These are phyloP conservation scores for Prunella strophiata DNA, from an alignment of 2,797 vertebrate species.

Conservation along the genomic window DNA sequence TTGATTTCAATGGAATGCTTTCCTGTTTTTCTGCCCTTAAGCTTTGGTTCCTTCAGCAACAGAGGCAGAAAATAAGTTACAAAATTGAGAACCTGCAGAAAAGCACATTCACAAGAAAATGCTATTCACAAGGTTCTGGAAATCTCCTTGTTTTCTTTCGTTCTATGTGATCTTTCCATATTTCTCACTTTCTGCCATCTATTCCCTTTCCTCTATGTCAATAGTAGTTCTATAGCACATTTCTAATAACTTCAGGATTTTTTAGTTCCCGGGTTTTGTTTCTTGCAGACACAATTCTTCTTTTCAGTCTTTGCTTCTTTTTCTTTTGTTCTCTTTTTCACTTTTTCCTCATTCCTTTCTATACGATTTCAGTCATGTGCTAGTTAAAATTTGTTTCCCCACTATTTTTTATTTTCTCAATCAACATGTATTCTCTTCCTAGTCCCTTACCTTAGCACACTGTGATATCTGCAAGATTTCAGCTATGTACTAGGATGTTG, in stretches of 20 bases:
- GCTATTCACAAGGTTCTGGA: background rate
- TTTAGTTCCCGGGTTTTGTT: background rate
- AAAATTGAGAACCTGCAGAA: background rate
- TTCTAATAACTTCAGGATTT: background rate
- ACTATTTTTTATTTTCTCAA: background rate
- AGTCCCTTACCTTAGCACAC: background rate
- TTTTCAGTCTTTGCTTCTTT: background rate
- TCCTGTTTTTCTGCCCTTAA: conserved; percentile 27
- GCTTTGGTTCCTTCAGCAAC: conserved; percentile 10
- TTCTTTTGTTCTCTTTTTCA: background rate
- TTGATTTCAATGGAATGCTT: conserved; percentile 31
- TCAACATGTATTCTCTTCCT: background rate
- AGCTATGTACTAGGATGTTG: background rate
- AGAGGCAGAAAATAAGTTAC: background rate
- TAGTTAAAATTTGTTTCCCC: background rate
- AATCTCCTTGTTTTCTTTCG: background rate
- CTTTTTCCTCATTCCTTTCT: background rate
- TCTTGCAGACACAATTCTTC: background rate
- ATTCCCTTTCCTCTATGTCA: background rate
- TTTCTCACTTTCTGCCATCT: background rate
- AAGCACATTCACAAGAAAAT: background rate
- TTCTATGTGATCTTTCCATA: background rate
- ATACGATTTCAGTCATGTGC: background rate
- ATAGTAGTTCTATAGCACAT: background rate
- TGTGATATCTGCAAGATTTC: background rate